Base-by-base conservation (phyloP, 2,113 vertebrate species). In the Plectropomus leopardus region DNA sequence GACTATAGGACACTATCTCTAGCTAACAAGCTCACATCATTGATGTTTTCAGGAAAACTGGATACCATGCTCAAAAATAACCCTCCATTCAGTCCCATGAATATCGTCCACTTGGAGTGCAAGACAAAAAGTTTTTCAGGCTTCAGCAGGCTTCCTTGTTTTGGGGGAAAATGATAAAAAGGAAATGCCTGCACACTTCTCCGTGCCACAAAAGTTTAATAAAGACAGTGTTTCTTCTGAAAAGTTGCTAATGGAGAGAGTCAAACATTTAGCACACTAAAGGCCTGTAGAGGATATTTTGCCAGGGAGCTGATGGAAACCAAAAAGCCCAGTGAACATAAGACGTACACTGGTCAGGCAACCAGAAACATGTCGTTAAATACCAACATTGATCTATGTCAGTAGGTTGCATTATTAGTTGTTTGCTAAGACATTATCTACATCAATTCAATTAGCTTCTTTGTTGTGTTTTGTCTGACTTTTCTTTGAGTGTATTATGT, bases 11-110 rank as follows among this genome's bases (percentile, higher is more conserved):
- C 16, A 42, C 3, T 9, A 47, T 21, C 6, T 47, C 10, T 7
- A 21, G 65, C 26, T 58, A 68, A 59, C 23, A 48, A 40, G 26
- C 64, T 77, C 21, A 69, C 3, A 65, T 23, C 28, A 36, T 50
- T 36, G 9, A 53, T 47, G 23, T 28, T 36, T 75, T 54, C 32
- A 50, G 24, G 32, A 42, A 63, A 64, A 36, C 13, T 40, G 45
- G 36, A 36, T 36, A 36, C 36, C 21, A 17, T 1, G 1, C 32
- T 68, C 45, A 28, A 61, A 59, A 26, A 57, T 65, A 6, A 26
- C 26, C 16, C 54, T 34, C 6, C 13, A 51, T 45, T 77, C n/a
- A 59, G 45, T 47, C 45, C 34, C 42, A 32, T 57, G 5, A 40
- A 57, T 47, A 23, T 42, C 55, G 60, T 30, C 48, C 40, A 48